Conservation (phyloP, 2,797 vertebrate species). For the Sebastolobus alascanus region DNA sequence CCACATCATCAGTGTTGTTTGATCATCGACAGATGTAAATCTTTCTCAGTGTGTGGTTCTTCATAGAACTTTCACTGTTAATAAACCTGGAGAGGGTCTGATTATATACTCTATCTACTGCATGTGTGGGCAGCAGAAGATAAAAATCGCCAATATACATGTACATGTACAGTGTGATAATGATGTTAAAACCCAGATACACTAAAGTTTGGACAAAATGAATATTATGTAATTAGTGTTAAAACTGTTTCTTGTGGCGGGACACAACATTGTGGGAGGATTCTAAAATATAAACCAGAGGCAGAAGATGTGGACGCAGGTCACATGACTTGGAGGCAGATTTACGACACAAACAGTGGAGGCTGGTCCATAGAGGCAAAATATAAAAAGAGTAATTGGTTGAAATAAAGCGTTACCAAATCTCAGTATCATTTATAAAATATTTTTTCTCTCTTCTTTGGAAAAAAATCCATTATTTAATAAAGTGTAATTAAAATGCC, state of each 20-base stretch:
- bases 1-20: conserved; percentile 9
- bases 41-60: neutral
- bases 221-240: neutral
- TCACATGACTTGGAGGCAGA: no score
- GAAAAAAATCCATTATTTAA: no score
- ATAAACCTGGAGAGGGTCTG: neutral
- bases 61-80: neutral
- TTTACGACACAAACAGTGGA: no score
- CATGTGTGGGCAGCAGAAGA: neutral
- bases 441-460: no score
- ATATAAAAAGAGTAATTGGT: no score
- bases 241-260: neutral
- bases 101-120: neutral
- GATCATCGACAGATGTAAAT: neutral
- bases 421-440: no score
- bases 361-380: no score
- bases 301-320: no score
- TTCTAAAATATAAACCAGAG: neutral
- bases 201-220: neutral
- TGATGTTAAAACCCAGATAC: neutral
- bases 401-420: no score
- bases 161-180: neutral
- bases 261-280: neutral
- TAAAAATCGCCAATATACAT: neutral
- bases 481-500: no score